Evolutionary conservation across 2,797 vertebrate species (phyloP).

Genomic region (Scomberomorus guttatus): DNA sequence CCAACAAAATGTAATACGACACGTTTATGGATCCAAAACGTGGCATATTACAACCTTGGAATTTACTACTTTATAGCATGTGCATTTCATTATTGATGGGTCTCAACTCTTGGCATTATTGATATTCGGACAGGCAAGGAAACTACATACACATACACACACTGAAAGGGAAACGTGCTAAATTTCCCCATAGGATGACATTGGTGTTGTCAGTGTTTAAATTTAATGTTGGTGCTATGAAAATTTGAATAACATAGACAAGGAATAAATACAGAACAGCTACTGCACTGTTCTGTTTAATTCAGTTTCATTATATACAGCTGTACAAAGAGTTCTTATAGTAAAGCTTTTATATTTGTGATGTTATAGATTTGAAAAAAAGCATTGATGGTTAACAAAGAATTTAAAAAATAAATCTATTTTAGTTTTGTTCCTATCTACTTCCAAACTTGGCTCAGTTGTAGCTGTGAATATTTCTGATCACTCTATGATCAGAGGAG

Average conservation of each 20-base stretch:
- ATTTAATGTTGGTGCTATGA: background rate
- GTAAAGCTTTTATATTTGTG: background rate
- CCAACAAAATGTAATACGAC: slow-evolving; percentile 39
- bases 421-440: background rate
- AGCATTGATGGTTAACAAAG: no score
- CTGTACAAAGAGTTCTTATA: background rate
- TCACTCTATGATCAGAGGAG: slow-evolving; percentile 14
- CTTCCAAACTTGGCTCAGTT: slow-evolving; percentile 19
- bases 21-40: slow-evolving; percentile 54
- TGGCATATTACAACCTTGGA: slow-evolving; percentile 24
- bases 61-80: slow-evolving; percentile 33
- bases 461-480: slow-evolving; percentile 31
- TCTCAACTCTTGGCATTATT: slow-evolving; percentile 22
- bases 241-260: slow-evolving; percentile 8
- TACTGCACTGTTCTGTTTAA: background rate
- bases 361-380: slow-evolving; percentile 3
- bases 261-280: background rate
- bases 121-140: slow-evolving; percentile 3
- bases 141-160: no score
- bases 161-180: slow-evolving; percentile 13
- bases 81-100: slow-evolving; percentile 49
- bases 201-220: background rate
- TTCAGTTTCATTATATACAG: no score
- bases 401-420: background rate
- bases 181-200: slow-evolving; percentile 9